These are phyloP conservation scores for Apamea anceps DNA, from an alignment of 2,888 invertebrate genomes.

Conservation along the genomic window DNA sequence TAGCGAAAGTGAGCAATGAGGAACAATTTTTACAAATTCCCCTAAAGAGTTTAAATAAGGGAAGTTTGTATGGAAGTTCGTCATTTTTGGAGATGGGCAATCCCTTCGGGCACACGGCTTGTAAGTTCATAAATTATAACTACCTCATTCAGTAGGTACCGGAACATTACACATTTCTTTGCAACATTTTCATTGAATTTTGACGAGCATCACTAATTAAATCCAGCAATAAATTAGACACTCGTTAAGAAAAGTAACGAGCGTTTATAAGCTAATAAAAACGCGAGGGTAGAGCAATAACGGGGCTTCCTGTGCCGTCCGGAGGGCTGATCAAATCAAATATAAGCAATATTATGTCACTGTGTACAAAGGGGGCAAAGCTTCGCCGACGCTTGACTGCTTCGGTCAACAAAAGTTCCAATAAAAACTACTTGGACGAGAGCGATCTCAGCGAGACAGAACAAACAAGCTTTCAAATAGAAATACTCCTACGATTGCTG, in stretches of 20 bases:
- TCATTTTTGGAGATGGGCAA: background rate
- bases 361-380: constrained; percentile 81
- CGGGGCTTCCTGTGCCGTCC: constrained; percentile 71
- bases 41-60: background rate
- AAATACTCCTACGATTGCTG: constrained; percentile 80
- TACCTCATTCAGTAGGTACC: too few relatives aligned
- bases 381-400: constrained; percentile 77
- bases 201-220: constrained; percentile 49
- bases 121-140: background rate
- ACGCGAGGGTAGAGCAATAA: constrained; percentile 70
- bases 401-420: constrained; percentile 84
- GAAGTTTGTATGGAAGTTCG: background rate
- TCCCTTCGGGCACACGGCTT: background rate
- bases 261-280: constrained; percentile 70
- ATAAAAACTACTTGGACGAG: constrained; percentile 88
- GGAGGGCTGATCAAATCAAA: constrained; percentile 83
- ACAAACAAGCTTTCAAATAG: constrained; percentile 81
- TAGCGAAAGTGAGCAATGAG: background rate
- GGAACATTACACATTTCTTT: constrained; percentile 19
- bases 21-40: background rate
- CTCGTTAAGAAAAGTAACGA: constrained; percentile 67
- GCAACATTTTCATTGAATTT: constrained; percentile 22
- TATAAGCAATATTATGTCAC: constrained; percentile 85
- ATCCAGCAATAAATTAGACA: constrained; percentile 52
- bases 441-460: constrained; percentile 76